Base-by-base conservation (phyloP, 2,797 vertebrate species). In the Takifugu rubripes region DNA sequence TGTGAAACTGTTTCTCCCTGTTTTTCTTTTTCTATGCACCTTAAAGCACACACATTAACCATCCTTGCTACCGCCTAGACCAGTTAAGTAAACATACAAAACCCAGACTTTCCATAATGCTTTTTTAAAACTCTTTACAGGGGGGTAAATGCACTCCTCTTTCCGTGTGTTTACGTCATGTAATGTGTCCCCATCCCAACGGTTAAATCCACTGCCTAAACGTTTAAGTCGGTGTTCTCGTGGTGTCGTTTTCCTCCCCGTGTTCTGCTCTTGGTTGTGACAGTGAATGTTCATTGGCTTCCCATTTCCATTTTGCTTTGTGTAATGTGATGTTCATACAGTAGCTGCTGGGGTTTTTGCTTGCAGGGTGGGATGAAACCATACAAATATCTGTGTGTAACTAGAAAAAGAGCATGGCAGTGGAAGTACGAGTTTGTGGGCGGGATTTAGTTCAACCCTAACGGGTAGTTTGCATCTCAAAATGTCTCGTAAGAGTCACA, bases 51-150 rank as follows among this genome's bases (percentile, higher is more conserved):
- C 95, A 99, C 94, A 98, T 98, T 96, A 99, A 96, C 91, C 96
- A 98, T 96, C 97, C 96, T 95, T 99, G 97, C 96, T 99, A 98
- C 97, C 96, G 95, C 94, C 96, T 98, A 97, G 96, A 99, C 94
- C 97, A 99, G 97, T 99, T 99, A 99, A 99, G 97, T 99, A 96
- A 96, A 94, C 91, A 90, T 80, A 83, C 65, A 69, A 86, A 87
- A 85, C 76, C 70, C 78, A 33, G 60, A 87, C 78, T 66, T 63
- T 81, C 59, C 74, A 66, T 9, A 77, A 64, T 80, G 67, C 56
- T 66, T 60, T 26, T 31, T 77, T 46, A 2, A 21, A 16, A 52
- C 75, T 66, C 75, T 71, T 62, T 36, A 60, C 49, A 70, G 55
- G 70, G 70, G 63, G 56, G 36, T 68, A 66, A 70, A 71, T 66